Conservation (phyloP, 2,888 invertebrate species). For the Balanococcus diminutus region DNA sequence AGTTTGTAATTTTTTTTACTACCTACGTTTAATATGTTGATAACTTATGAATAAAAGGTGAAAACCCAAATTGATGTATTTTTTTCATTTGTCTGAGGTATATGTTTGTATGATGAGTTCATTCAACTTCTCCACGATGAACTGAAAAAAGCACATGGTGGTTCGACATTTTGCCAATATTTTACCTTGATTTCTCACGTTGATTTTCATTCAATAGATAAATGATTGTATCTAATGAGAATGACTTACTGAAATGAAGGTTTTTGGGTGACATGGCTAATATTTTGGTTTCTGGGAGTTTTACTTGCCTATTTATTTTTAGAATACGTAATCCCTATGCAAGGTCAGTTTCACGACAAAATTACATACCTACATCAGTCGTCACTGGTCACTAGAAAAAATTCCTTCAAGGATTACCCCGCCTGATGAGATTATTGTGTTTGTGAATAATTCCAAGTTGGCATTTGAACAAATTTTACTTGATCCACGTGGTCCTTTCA, state of each 20-base stretch:
- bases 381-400: no score
- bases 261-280: neutral
- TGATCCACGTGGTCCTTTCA: neutral
- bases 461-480: neutral
- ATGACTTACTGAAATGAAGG: neutral
- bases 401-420: neutral
- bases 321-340: neutral
- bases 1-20: conserved; percentile 39
- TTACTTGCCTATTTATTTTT: neutral
- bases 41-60: conserved; percentile 26
- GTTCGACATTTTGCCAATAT: neutral
- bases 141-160: neutral
- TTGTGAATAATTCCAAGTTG: neutral
- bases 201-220: neutral
- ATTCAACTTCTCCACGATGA: neutral
- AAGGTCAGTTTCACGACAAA: neutral
- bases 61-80: neutral
- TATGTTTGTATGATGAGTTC: conserved; percentile 2
- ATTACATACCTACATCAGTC: neutral
- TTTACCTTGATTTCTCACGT: neutral
- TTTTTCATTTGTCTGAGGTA: neutral
- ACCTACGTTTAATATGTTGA: conserved; percentile 15
- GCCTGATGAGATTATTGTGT: neutral
- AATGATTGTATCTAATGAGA: neutral
- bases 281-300: neutral